phyloP scores from a whole-genome alignment of 2,113 vertebrate species.

The Ailuropoda melanoleuca region DNA sequence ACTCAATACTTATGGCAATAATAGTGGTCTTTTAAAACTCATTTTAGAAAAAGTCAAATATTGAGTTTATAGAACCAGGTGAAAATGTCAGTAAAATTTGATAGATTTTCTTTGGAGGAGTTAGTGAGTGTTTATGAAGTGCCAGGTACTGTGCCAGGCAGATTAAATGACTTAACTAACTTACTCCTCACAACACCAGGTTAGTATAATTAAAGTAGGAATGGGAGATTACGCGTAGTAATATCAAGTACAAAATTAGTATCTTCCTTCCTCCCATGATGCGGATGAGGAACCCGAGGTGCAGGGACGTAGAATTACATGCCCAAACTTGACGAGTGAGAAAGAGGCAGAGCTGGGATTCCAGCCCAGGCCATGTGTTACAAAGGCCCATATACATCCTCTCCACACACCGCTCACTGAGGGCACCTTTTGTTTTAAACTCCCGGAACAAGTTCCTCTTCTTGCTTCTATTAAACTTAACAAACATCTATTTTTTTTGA shows the following conservation, averaged over 20 bases:
- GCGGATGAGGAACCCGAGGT: not conserved
- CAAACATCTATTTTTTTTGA: not conserved
- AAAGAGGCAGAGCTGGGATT: not conserved
- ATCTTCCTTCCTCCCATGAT: not conserved
- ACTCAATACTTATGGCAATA: slow-evolving; percentile 28
- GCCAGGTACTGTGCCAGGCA: not conserved
- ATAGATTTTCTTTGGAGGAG: not conserved
- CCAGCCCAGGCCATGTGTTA: not conserved
- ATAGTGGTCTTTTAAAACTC: slow-evolving; percentile 42
- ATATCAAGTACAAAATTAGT: not conserved
- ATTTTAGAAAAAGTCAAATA: slow-evolving; percentile 51
- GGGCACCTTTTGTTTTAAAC: not conserved
- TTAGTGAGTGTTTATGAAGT: not conserved
- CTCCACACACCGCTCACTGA: not conserved
- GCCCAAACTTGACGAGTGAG: not conserved
- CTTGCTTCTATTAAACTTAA: not conserved
- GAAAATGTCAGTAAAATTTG: slow-evolving; percentile 21
- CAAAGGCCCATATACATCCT: not conserved
- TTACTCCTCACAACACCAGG: not conserved
- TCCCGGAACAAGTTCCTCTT: not conserved
- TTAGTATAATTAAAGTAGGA: not conserved
- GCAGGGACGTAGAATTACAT: not conserved
- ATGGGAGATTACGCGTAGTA: not conserved
- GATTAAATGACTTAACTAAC: not conserved
- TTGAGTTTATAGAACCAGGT: slow-evolving; percentile 17